Evolutionary conservation across 2,797 vertebrate species (phyloP).

Genomic region (Steatocranus sp.): DNA sequence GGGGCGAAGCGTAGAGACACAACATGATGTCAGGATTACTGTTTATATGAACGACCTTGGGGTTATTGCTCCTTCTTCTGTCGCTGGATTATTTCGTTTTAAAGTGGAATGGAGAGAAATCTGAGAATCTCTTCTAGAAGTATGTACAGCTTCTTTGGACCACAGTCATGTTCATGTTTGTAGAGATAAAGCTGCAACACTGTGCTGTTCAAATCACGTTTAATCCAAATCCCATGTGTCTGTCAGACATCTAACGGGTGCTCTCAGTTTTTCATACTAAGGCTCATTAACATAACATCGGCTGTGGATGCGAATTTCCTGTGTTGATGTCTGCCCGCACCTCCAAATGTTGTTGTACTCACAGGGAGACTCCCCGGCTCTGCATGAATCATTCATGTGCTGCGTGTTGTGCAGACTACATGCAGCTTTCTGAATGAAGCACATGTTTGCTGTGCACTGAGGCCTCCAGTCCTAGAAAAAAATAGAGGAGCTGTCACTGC

Average conservation of each 20-base stretch:
- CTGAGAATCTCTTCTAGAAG: conserved; percentile 22
- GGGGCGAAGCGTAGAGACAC: neutral
- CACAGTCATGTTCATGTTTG: neutral
- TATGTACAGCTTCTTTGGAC: conserved; percentile 18
- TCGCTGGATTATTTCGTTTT: neutral
- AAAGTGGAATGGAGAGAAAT: conserved; percentile 1
- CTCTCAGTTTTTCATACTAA: neutral
- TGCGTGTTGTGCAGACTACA: conserved; percentile 19
- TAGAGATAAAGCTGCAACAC: neutral
- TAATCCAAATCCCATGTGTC: conserved; percentile 4
- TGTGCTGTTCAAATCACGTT: neutral
- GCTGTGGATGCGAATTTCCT: neutral
- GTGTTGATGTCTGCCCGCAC: neutral
- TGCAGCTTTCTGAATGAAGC: conserved; percentile 49
- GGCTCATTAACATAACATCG: neutral
- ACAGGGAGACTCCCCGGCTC: conserved; percentile 15
- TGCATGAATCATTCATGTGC: conserved; percentile 36
- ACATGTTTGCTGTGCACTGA: conserved; percentile 25
- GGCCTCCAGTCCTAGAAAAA: conserved; percentile 13
- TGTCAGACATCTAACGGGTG: neutral
- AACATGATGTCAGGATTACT: conserved; percentile 24
- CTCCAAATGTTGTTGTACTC: conserved; percentile 7
- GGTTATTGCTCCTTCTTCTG: neutral
- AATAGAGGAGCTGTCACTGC: conserved; percentile 29
- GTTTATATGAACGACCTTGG: conserved; percentile 45